Evolutionary conservation across 1,140 invertebrate genomes (phyloP).

Genomic region (Zaprionus lachaisei): DNA sequence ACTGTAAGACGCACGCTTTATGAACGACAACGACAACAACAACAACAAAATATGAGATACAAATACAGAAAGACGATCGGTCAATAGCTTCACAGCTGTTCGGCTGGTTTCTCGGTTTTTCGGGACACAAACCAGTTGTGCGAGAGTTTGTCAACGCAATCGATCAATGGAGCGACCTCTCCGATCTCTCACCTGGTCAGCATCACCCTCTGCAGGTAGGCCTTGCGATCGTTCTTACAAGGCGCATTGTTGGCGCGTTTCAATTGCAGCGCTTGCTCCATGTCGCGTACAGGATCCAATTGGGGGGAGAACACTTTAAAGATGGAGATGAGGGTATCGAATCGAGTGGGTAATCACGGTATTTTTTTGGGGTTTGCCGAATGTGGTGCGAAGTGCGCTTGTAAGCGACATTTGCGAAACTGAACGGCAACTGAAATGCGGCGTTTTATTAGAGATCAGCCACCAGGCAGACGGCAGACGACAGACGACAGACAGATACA

Average conservation of each 20-base stretch:
- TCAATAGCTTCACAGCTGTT: constrained; percentile 80
- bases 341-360: not conserved
- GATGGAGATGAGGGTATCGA: not conserved
- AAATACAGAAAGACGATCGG: constrained; percentile 68
- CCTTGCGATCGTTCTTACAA: constrained; percentile 84
- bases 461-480: constrained; percentile 21
- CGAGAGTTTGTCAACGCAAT: constrained; percentile 65
- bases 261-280: constrained; percentile 75
- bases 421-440: constrained; percentile 81
- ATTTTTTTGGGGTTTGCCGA: constrained; percentile 41
- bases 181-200: constrained; percentile 76
- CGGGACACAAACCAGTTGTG: constrained; percentile 67
- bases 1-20: constrained; percentile 15
- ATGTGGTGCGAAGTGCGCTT: constrained; percentile 78
- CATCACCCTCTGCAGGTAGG: constrained; percentile 79
- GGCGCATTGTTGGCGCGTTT: constrained; percentile 76
- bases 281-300: constrained; percentile 43
- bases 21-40: constrained; percentile 17
- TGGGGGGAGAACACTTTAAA: constrained; percentile 4
- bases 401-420: constrained; percentile 82
- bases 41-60: constrained; percentile 31
- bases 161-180: constrained; percentile 51
- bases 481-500: constrained; percentile 20
- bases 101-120: constrained; percentile 43
- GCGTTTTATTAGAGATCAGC: constrained; percentile 79